phyloP scores from a whole-genome alignment of 2,113 vertebrate species.

The Heptranchias perlo region DNA sequence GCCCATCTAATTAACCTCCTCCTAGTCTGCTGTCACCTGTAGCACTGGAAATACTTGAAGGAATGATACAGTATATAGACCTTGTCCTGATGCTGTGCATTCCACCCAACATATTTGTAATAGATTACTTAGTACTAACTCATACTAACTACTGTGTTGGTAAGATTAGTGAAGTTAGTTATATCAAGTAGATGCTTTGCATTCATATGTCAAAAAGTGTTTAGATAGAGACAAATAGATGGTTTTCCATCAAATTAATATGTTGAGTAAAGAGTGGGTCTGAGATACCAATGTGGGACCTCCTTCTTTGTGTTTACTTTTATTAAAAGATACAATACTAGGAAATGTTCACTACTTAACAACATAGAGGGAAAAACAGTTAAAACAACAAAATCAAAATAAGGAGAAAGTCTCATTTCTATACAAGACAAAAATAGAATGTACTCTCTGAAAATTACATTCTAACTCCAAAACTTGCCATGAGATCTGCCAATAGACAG shows the following conservation, averaged over 20 bases:
- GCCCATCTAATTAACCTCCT: neutral
- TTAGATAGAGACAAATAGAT: neutral
- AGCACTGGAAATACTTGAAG: slow-evolving; percentile 1
- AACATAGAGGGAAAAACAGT: neutral
- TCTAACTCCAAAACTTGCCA: neutral
- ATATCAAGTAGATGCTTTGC: neutral
- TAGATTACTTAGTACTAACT: neutral
- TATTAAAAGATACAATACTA: neutral
- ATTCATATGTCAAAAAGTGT: neutral
- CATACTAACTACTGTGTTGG: neutral
- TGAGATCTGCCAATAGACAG: neutral
- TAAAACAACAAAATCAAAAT: neutral
- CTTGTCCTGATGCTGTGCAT: neutral
- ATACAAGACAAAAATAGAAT: neutral
- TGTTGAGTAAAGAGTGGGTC: neutral
- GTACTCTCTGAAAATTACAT: neutral
- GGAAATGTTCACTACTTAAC: no score
- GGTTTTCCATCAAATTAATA: neutral
- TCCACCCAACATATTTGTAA: neutral
- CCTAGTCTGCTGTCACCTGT: neutral
- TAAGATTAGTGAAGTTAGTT: neutral
- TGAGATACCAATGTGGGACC: neutral
- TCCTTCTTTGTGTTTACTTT: neutral
- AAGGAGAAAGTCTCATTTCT: neutral
- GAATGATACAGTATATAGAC: neutral